Conservation (phyloP, 2,797 vertebrate species). For the Tiaroga cobitis region DNA sequence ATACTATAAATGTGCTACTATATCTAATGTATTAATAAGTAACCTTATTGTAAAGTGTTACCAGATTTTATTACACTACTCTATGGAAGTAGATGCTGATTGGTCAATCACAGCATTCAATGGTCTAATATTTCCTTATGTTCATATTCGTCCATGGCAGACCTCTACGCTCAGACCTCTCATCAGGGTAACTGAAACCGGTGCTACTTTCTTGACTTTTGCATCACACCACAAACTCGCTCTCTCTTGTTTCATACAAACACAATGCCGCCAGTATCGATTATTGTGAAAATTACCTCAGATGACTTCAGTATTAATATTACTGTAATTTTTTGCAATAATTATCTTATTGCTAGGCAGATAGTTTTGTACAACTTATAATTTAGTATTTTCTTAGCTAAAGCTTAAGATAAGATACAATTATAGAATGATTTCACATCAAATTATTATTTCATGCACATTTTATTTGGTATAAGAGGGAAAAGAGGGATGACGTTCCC, state of each 20-base stretch:
- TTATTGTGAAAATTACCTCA: background rate
- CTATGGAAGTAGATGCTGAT: background rate
- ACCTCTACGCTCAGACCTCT: background rate
- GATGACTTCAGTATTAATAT: background rate
- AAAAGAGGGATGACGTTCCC: background rate
- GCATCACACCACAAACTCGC: background rate
- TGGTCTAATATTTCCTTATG: background rate
- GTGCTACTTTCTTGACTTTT: background rate
- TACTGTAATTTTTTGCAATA: background rate
- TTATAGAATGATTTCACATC: background rate
- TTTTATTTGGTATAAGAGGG: background rate
- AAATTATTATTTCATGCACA: background rate
- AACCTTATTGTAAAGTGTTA: background rate
- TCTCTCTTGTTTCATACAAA: conserved; percentile 1
- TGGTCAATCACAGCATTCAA: background rate
- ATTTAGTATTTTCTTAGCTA: background rate
- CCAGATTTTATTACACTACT: background rate
- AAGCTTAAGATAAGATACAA: background rate
- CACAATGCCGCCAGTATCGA: background rate
- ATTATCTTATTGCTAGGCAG: background rate
- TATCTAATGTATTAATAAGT: background rate
- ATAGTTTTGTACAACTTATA: background rate
- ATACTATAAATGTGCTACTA: too few species aligned
- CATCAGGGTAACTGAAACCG: background rate
- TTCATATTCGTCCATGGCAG: background rate